Evolutionary conservation across 1,140 invertebrate genomes (phyloP).

Genomic region (Penaeus japonicus): DNA sequence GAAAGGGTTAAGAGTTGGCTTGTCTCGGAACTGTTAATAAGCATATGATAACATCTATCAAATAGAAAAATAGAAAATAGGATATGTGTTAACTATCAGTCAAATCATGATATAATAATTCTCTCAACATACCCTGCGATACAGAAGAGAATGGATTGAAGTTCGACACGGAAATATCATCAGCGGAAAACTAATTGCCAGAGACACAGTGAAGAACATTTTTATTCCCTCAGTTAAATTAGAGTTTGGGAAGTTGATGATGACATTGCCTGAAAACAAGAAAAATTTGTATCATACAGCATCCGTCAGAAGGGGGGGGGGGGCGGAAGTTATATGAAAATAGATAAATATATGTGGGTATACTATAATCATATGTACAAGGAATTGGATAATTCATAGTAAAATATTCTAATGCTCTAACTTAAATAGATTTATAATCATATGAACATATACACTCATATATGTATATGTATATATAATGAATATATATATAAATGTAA

Average conservation of each 20-base stretch:
- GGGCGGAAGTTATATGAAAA: background rate
- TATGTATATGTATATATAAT: constrained; percentile 10
- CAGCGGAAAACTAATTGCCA: constrained; percentile 94
- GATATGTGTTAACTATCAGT: too few relatives aligned
- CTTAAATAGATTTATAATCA: background rate
- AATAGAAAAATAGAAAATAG: too few relatives aligned
- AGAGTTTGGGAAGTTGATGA: constrained; percentile 83
- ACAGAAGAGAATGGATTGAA: constrained; percentile 90
- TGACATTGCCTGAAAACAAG: constrained; percentile 78
- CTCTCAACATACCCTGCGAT: constrained; percentile 76
- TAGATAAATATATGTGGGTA: too few relatives aligned
- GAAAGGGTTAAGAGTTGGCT: too few relatives aligned
- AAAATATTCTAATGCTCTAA: too few relatives aligned
- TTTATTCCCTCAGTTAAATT: constrained; percentile 86
- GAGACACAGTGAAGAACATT: constrained; percentile 91
- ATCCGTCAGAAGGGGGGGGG: background rate
- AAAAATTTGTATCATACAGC: background rate
- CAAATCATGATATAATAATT: background rate
- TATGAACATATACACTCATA: constrained; percentile 1
- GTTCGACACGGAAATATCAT: constrained; percentile 96
- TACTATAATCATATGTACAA: too few relatives aligned
- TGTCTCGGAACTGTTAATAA: too few relatives aligned
- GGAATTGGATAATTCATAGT: too few relatives aligned
- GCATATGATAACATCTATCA: too few relatives aligned
- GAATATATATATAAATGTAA: background rate